Conservation (phyloP, 2,113 vertebrate genomes). For the Sinocyclocheilus rhinocerous region DNA sequence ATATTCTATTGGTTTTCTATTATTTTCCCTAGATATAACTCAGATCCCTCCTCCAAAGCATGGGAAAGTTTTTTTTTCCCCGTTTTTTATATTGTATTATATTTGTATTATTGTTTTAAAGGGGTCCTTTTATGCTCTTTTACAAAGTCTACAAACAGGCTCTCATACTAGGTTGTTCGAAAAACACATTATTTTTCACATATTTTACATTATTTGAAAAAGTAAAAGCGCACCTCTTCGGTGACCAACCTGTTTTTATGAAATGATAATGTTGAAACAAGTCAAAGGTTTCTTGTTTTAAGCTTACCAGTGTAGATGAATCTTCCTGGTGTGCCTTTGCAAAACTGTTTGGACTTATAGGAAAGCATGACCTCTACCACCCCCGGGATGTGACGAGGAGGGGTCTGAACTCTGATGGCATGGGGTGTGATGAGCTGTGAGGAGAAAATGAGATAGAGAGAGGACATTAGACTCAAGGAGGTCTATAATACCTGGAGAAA, state of each 20-base stretch:
- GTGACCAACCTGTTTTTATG: not conserved
- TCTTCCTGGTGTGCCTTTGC: slow-evolving; percentile 83
- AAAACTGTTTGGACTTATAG: slow-evolving; percentile 99
- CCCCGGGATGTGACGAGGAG: slow-evolving; percentile 96
- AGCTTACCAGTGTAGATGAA: slow-evolving; percentile 60
- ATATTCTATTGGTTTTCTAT: no score
- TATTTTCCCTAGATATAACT: no score
- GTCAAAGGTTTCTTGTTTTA: not conserved
- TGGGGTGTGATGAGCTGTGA: slow-evolving; percentile 96
- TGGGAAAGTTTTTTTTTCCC: no score
- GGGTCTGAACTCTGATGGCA: slow-evolving; percentile 97
- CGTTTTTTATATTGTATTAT: no score
- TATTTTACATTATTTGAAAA: not conserved
- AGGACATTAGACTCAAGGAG: not conserved
- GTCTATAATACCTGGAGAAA: not conserved
- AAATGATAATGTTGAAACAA: not conserved
- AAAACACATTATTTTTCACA: no score
- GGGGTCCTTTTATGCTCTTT: no score
- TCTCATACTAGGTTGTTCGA: no score
- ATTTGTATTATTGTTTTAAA: no score
- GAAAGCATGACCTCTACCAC: slow-evolving; percentile 98
- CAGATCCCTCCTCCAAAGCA: no score
- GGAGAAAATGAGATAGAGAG: not conserved
- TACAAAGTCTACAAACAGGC: no score
- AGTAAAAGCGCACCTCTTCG: not conserved